phyloP scores from a whole-genome alignment of 2,113 vertebrate species.

The Hemicordylus capensis region DNA sequence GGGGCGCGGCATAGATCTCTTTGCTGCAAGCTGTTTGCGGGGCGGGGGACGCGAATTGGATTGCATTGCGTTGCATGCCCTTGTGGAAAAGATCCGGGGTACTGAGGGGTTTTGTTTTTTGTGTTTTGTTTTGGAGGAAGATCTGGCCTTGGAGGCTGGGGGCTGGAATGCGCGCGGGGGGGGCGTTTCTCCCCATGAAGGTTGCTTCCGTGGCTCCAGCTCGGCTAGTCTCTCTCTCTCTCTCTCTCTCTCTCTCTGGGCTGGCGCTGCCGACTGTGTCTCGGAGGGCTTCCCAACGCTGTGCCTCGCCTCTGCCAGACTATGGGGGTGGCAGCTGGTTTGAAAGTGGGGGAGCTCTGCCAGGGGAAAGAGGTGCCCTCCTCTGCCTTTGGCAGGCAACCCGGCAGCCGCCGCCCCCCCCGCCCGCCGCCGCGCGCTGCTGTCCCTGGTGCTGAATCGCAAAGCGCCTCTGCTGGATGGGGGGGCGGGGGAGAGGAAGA shows the following conservation, averaged over 20 bases:
- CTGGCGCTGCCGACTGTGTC: not conserved
- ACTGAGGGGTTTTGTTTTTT: too few species aligned
- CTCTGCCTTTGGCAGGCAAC: not conserved
- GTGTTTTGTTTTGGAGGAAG: not conserved
- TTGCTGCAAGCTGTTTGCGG: too few species aligned
- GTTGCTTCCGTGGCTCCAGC: too few species aligned
- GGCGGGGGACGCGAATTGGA: too few species aligned
- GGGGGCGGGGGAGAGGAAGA: too few species aligned
- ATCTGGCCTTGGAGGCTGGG: not conserved
- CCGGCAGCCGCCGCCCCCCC: not conserved
- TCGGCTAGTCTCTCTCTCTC: not conserved
- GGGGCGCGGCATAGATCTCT: not conserved
- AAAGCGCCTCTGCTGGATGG: not conserved
- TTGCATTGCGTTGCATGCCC: too few species aligned
- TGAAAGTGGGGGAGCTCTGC: not conserved
- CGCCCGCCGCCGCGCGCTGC: not conserved
- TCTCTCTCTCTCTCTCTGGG: not conserved
- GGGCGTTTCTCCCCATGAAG: not conserved
- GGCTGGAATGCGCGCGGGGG: not conserved
- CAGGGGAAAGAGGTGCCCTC: not conserved
- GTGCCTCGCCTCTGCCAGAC: not conserved
- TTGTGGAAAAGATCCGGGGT: too few species aligned
- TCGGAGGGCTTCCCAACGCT: not conserved
- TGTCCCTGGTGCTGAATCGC: not conserved
- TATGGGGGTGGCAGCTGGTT: conserved; percentile 7